phyloP scores from a whole-genome alignment of 2,797 vertebrate genomes.

The Oryzias sinensis region DNA sequence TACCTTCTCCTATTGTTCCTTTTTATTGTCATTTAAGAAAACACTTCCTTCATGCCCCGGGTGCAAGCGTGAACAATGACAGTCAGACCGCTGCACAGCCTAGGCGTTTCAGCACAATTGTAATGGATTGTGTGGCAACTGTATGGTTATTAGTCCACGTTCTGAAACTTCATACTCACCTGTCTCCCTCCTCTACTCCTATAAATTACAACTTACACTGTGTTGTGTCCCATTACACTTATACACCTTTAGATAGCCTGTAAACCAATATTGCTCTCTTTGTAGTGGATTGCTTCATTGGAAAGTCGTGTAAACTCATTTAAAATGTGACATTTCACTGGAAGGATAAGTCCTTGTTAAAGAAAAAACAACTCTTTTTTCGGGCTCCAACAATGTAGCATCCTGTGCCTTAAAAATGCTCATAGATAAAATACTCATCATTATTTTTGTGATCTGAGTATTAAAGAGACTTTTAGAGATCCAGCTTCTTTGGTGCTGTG shows the following conservation, averaged over 20 bases:
- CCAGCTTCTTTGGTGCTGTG: no score
- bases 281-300: neutral
- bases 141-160: constrained; percentile 61
- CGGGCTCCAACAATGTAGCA: no score
- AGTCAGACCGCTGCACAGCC: constrained; percentile 47
- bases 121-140: constrained; percentile 65
- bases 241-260: constrained; percentile 11
- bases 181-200: constrained; percentile 37
- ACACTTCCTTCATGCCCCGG: constrained; percentile 62
- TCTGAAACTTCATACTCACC: constrained; percentile 62
- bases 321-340: no score
- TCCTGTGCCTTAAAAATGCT: no score
- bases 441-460: no score
- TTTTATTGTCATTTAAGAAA: constrained; percentile 76
- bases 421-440: no score
- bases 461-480: no score
- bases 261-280: constrained; percentile 22
- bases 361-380: no score
- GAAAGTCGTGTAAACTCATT: neutral
- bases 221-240: constrained; percentile 38
- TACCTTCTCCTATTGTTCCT: constrained; percentile 59
- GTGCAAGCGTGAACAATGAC: constrained; percentile 46
- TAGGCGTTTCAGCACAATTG: constrained; percentile 46
- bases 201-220: constrained; percentile 47
- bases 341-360: no score